Base-by-base conservation (phyloP, 2,797 vertebrate genomes). In the Phrynocephalus vlangalii region DNA sequence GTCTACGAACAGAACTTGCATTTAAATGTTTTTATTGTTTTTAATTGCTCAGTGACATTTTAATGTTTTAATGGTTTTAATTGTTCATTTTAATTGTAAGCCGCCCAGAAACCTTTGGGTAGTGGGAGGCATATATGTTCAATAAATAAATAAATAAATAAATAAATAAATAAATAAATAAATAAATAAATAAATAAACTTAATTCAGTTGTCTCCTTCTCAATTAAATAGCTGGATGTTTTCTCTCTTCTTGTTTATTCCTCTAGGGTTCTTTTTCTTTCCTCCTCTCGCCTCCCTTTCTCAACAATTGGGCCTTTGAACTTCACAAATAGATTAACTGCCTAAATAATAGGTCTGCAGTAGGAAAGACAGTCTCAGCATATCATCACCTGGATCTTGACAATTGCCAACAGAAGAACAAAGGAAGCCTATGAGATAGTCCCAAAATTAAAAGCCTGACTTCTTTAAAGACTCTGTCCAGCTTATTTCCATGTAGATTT, bases 401-500 rank as follows among this genome's bases (percentile, higher is more conserved):
- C n/a, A 44, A 38, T 10, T 50, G 13, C 52, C 48, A 24, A 44
- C 9, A 68, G 38, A 2, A 75, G 77, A 33, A 73, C 66, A 50
- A 75, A 38, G 77, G 38, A 30, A 77, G 24, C 6, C 52, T 33
- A 20, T 44, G 30, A 3, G 16, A 52, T 10, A 76, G n/a, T 56
- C 38, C 63, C 50, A n/a, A 73, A 81, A 48, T 5, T 30, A 24
- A 66, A 56, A 48, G 68, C 50, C 67, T 38, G 68, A 82, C 78
- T 24, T 60, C 56, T 20, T n/a, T 63, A 67, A 79, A 76, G 75
- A 52, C 24, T 28, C 20, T 52, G 60, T 85, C 87, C 71, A n/a
- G 24, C 38, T 60, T 52, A 30, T 83, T 79, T 83, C 83, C 67
- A 10, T n/a, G 48, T 48, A n/a, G 67, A 85, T 68, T 85, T 67